Conservation (phyloP, 2,113 vertebrate species). For the Gambusia affinis region DNA sequence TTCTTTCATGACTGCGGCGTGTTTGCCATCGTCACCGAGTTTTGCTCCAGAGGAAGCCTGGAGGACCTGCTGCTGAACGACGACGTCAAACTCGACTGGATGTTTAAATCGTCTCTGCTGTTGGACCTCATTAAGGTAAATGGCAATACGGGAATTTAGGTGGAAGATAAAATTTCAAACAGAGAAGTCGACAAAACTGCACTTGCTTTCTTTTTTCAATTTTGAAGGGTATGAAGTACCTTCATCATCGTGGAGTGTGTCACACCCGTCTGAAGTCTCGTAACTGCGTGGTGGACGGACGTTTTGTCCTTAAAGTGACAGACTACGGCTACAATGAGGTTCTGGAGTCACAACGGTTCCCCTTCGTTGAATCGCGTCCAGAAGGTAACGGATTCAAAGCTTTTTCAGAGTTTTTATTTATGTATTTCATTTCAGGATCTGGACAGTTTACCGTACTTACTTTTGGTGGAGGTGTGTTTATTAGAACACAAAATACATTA, state of each 20-base stretch:
- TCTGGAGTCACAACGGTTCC: conserved; percentile 74
- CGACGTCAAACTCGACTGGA: conserved; percentile 85
- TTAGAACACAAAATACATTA: neutral
- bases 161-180: neutral
- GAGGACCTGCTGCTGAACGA: conserved; percentile 82
- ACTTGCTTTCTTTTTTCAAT: neutral
- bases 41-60: conserved; percentile 82
- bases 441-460: neutral
- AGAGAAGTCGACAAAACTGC: neutral
- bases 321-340: conserved; percentile 80
- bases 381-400: conserved; percentile 63
- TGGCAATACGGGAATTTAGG: neutral
- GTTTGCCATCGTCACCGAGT: conserved; percentile 84
- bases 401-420: neutral
- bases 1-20: conserved; percentile 83
- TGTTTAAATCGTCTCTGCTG: conserved; percentile 85
- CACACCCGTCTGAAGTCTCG: conserved; percentile 81
- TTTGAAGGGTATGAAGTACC: conserved; percentile 82
- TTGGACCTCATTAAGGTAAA: conserved; percentile 82
- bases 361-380: conserved; percentile 51
- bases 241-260: conserved; percentile 75
- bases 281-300: conserved; percentile 83
- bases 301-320: conserved; percentile 81
- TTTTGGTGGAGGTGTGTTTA: neutral
- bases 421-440: neutral